Evolutionary conservation across 2,888 invertebrate species (phyloP), one percentile per base, ranked within the genome.

Genomic region (Zonitis immaculata): DNA sequence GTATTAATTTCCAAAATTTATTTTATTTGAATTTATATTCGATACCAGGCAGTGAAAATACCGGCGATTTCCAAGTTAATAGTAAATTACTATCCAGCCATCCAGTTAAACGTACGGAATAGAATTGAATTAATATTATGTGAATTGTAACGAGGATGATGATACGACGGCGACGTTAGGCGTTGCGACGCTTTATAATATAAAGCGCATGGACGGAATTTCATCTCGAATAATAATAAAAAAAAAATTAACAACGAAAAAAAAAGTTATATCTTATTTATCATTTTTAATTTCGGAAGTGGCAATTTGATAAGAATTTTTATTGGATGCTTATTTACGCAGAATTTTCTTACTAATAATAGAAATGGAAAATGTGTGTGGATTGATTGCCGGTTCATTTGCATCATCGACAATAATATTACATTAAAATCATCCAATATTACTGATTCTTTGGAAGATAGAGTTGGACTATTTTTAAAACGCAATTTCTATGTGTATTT

Each of bases 11-110:
- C 9, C 22, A 8, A 27, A 50, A 16, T 20, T 28, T 25, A 26
- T 45, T 39, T 16, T 9, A 12, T 42, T 14, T 25, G 12, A 12
- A 16, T 30, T 22, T 22, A 47, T 54, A 28, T 49, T 50, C 66
- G 65, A 72, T 73, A 70, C 71, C 73, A 73, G 72, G 69, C 68
- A 60, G 70, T 68, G 69, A 57, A 30, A 62, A 64, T 70, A 56
- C 57, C 59, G 59, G 44, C 39, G 53, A 1, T 32, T 14, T 1
- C 2, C n/a, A n/a, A n/a, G 20, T 18, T 3, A 39, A 11, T 11
- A 5, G 7, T 14, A 14, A n/a, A 39, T 56, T 55, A 51, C 67
- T 68, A 73, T 78, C 77, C 78, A 80, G 80, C 79, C 78, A 79
- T 79, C 78, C 79, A 80, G 79, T 72, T 66, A 60, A 56, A 64